Base-by-base conservation (phyloP, 2,113 vertebrate species). In the Thalassoma bifasciatum region DNA sequence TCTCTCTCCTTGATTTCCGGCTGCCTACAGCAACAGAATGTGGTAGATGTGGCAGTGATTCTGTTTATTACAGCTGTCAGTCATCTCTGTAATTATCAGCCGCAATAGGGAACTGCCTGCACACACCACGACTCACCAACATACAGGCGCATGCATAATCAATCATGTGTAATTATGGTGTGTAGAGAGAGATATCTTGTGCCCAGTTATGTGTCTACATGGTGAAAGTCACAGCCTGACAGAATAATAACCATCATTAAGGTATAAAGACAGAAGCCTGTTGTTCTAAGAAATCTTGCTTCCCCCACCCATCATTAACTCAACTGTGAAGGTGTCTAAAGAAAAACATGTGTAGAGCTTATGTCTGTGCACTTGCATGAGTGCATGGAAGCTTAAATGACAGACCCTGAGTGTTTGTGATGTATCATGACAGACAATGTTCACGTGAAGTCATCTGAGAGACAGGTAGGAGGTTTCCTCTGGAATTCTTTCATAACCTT, bases 211-310 rank as follows among this genome's bases (percentile, higher is more conserved):
- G 13, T 78, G 44, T 72, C 81, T 72, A 71, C 66, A 71, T 72
- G 64, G 81, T 51, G 75, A 85, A 72, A 91, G 86, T 85, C 83
- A 83, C 75, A 83, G 84, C 83, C 66, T 85, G 89, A 88, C 86
- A 88, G 54, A 77, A 89, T 88, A 92, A 93, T 91, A 85, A 88
- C 88, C 77, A 72, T 92, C 85, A 90, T 88, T 86, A 90, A 75
- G 75, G 79, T 67, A 87, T 79, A 82, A 86, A 87, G 85, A 82
- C 59, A 75, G 66, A 66, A 63, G 64, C 67, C 76, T 81, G 72
- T 79, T 75, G 70, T 82, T 86, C 70, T 84, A 87, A 84, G 82
- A 81, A 85, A 86, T 70, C 81, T 60, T 1, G 17, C 76, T 84
- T 79, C 75, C 51, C 82, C 68, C 86, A 77, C 79, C 77, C 77